Evolutionary conservation across 1,140 invertebrate genomes (phyloP), one percentile per base, ranked within the genome.

Genomic region (Ladona fulva): DNA sequence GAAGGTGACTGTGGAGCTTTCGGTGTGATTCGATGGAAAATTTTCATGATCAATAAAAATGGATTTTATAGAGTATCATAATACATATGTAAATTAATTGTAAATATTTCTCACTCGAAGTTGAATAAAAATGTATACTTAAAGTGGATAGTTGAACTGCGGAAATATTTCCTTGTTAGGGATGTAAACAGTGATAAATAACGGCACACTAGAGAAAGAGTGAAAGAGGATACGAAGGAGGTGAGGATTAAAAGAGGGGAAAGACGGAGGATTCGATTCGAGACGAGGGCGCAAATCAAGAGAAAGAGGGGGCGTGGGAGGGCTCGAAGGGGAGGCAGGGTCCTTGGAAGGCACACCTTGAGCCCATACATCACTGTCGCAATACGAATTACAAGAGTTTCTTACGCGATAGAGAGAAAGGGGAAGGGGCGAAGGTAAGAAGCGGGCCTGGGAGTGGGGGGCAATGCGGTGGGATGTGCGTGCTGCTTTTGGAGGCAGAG

Each of bases 381-480:
- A 66, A 66, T 66, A 22, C 52, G 52, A 66, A 66, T 66, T 66
- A 66, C 52, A 66, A 66, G 52, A 66, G 52, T 66, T 66, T 66
- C 52, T 66, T 66, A 66, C 52, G n/a, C 52, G 52, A 66, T 66
- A 66, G 52, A 66, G 52, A 66, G 52, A 66, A 19, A 52, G 44
- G 19, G 44, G 44, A 11, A 19, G 19, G 52, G 52, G 52, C n/a
- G 1, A 66, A 66, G 52, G 52, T 16, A 66, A 66, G 52, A 66
- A 22, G 52, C 1, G 16, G 14, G 52, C 3, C 5, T 16, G n/a
- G 3, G 52, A 6, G 3, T 19, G 5, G 52, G 52, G 52, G 44
- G 44, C 44, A 19, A 19, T 11, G 10, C 44, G 44, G 19, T 10
- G 44, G 44, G 44, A 52, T 10, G 10, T 52, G 44, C 10, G 19